Evolutionary conservation across 1,140 invertebrate genomes (phyloP), one percentile per base, ranked within the genome.

Genomic region (Cydia pomonella): DNA sequence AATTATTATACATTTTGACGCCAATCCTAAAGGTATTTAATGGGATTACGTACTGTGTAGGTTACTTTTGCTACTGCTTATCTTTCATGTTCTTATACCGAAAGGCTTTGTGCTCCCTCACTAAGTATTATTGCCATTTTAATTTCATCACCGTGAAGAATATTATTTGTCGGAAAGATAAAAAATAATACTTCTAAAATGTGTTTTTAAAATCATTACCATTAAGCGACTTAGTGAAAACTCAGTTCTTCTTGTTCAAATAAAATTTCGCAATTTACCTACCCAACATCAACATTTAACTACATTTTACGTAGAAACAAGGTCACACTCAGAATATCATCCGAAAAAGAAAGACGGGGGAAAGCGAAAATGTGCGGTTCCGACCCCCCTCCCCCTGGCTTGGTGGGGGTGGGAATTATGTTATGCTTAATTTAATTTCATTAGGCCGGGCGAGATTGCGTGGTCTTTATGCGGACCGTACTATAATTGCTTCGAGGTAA

Each of bases 371-470:
- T 75, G 63, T 64, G 73, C 53, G 72, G 76, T 66, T 59, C 10
- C 1, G 6, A 21, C 53, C 53, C 53, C 38, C 16, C 12, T 27
- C 33, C 53, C 29, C 18, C 33, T 38, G 7, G 7, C 10, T 9
- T 21, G 41, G 13, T 13, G 53, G 21, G 69, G 50, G 50, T 38
- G 75, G 74, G 74, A 73, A 84, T 85, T 87, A 81, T 81, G 82
- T 84, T 86, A 83, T 87, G 84, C 85, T 87, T 85, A 84, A 85
- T 85, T 87, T 83, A 85, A 84, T 85, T 87, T 87, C 85, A 87
- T 87, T 84, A 84, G 82, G 82, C 82, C 62, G 72, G 78, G 74
- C 71, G 78, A 81, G 76, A 80, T 78, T 80, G 75, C 78, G 63
- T 50, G 59, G 66, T 50, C 73, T 76, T 74, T 76, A 69, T 71